Conservation (phyloP, 2,797 vertebrate genomes). For the Sebastes taczanowskii region DNA sequence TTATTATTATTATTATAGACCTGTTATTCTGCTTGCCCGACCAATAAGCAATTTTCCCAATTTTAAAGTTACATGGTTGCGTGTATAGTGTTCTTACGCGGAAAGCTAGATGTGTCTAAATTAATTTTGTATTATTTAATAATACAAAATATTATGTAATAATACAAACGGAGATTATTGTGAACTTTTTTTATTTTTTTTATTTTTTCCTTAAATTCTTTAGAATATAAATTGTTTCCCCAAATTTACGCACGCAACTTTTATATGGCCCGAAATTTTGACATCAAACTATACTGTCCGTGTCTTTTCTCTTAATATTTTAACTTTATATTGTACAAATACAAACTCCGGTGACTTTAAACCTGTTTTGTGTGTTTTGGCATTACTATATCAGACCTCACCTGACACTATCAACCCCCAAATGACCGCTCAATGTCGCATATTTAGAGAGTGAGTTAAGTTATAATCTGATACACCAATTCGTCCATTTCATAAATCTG, state of each 20-base stretch:
- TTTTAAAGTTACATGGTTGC: conserved; percentile 10
- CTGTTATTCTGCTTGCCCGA: conserved; percentile 2
- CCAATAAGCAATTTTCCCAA: not conserved
- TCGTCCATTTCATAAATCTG: conserved; percentile 9
- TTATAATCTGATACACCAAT: conserved; percentile 32
- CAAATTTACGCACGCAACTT: not conserved
- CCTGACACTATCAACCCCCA: not conserved
- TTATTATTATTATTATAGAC: conserved; percentile 52
- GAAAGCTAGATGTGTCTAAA: conserved; percentile 7
- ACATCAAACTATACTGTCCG: not conserved
- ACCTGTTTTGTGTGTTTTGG: conserved; percentile 20
- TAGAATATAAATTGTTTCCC: conserved; percentile 4
- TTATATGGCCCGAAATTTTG: not conserved
- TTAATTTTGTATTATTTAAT: conserved; percentile 12
- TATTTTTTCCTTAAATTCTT: not conserved
- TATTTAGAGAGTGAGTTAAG: conserved; percentile 3
- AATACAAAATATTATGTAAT: not conserved
- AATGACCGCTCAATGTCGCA: not conserved
- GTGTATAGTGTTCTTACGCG: not conserved
- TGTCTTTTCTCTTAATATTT: conserved; percentile 1
- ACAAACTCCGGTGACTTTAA: conserved; percentile 22
- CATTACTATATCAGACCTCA: not conserved
- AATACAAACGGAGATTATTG: not conserved
- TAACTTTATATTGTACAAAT: conserved; percentile 38
- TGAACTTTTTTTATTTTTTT: not conserved